Conservation (phyloP, 2,888 invertebrate species). For the Xanthia icteritia region DNA sequence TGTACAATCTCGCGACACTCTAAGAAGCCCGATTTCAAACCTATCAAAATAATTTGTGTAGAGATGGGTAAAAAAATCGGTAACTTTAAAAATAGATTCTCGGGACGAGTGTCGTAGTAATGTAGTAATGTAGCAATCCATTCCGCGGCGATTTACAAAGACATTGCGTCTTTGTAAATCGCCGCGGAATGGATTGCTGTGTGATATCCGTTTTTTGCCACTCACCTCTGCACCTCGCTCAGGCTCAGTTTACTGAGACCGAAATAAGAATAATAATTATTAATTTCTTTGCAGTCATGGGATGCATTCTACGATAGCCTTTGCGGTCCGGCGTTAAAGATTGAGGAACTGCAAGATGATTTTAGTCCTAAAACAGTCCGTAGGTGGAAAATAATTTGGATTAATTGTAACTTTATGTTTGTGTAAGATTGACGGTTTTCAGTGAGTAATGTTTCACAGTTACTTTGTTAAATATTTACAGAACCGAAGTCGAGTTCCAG, state of each 20-base stretch:
- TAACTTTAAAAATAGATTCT: no score
- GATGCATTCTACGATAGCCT: conserved; percentile 84
- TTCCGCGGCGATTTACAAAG: no score
- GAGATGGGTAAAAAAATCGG: no score
- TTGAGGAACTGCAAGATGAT: conserved; percentile 84
- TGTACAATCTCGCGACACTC: background rate
- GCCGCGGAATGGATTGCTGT: background rate
- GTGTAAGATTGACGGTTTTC: background rate
- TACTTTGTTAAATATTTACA: conserved; percentile 22
- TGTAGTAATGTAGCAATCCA: no score
- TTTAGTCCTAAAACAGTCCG: conserved; percentile 79
- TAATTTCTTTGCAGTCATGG: conserved; percentile 79
- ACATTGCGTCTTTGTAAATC: background rate
- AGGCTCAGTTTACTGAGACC: background rate
- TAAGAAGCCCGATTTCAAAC: no score
- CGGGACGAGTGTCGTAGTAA: no score
- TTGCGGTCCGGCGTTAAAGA: conserved; percentile 77
- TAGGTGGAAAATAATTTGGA: conserved; percentile 64
- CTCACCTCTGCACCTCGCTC: background rate
- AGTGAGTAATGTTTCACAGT: background rate
- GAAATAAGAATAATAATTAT: background rate
- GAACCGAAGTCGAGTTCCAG: conserved; percentile 46
- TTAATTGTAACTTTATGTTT: background rate
- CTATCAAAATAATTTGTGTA: no score
- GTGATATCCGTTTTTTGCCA: background rate